Conservation (phyloP, 2,888 invertebrate genomes). For the Microctonus brassicae region DNA sequence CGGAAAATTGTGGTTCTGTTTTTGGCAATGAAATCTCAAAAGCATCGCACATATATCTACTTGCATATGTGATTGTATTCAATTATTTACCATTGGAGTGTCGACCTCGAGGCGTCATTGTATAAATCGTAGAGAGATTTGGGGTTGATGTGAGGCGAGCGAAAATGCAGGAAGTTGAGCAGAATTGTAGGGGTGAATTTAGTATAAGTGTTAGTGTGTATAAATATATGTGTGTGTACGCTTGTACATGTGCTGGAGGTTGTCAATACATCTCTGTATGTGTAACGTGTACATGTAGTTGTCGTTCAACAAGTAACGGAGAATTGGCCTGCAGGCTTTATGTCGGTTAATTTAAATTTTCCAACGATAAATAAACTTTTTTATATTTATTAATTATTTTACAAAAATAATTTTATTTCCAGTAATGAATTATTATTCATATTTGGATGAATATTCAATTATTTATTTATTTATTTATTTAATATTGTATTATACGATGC, state of each 20-base stretch:
- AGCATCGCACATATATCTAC: not conserved
- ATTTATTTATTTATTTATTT: too few relatives aligned
- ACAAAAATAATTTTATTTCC: not conserved
- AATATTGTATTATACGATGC: too few relatives aligned
- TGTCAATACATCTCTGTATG: not conserved
- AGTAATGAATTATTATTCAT: too few relatives aligned
- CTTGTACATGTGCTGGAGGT: not conserved
- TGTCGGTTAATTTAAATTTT: not conserved
- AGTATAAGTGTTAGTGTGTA: too few relatives aligned
- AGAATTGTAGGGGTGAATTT: not conserved
- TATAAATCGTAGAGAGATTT: not conserved
- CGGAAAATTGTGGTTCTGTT: too few relatives aligned
- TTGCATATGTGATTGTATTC: not conserved
- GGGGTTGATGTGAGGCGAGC: not conserved
- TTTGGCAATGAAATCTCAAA: too few relatives aligned
- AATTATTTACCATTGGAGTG: conserved; percentile 37
- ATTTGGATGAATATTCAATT: too few relatives aligned
- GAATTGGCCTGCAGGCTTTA: not conserved
- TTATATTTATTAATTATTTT: not conserved
- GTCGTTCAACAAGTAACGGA: not conserved
- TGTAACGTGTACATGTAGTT: not conserved
- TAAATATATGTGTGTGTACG: not conserved
- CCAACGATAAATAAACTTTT: not conserved
- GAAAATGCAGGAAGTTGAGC: not conserved
- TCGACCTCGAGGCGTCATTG: not conserved